Base-by-base conservation (phyloP, 2,797 vertebrate species). In the Betta splendens region DNA sequence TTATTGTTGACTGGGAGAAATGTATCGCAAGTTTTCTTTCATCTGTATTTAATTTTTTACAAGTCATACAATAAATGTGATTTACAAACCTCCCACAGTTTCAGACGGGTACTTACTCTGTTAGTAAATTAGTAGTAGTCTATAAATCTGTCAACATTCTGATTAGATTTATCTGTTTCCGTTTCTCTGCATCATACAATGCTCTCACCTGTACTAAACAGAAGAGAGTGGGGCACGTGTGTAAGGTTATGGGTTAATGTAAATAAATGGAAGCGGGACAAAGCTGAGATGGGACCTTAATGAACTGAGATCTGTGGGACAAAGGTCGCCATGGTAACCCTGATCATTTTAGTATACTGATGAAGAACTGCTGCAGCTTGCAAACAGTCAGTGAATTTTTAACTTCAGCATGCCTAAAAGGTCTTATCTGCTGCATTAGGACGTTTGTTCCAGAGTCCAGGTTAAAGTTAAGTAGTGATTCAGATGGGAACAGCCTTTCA, bases 181-280 rank as follows among this genome's bases (percentile, higher is more conserved):
- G 33, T 15, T 33, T 33, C 29, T 29, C 9, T 10, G 8, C 10
- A 4, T 29, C 10, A 31, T 9, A 11, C 10, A 10, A 10, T 31
- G 4, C 2, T n/a, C 15, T 42, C 15, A 8, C 15, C 12, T n/a
- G 22, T 42, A 8, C 25, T 8, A 25, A 29, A 11, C 1, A 3
- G 1, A 28, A 7, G 33, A 11, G 3, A 25, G 22, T 9, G 7
- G 8, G 22, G 16, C 9, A 22, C n/a, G n/a, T n/a, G n/a, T n/a
- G n/a, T n/a, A n/a, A n/a, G n/a, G n/a, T n/a, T n/a, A n/a, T n/a
- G n/a, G n/a, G n/a, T n/a, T n/a, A n/a, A n/a, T n/a, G n/a, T n/a
- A n/a, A n/a, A n/a, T n/a, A n/a, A n/a, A n/a, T n/a, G n/a, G n/a
- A 28, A 76, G 26, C 50, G 42, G 67, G 21, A 40, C 53, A 85